Evolutionary conservation across 2,797 vertebrate species (phyloP), one percentile per base, ranked within the genome.

Genomic region (Mergus octosetaceus): DNA sequence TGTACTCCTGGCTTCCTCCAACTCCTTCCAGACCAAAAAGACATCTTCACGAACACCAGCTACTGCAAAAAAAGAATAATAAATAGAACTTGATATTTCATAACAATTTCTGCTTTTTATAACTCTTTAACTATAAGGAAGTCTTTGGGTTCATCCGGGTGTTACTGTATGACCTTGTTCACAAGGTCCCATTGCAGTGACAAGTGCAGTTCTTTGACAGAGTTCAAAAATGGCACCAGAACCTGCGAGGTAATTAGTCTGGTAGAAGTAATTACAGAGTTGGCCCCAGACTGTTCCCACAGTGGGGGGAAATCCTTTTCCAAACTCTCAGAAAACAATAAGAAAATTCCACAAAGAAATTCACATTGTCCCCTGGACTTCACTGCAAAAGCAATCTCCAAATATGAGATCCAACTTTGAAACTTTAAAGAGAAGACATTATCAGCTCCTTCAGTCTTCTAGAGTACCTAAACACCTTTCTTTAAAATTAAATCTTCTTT

Each of bases 21-120:
- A 32, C 78, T 98, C 98, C 47, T 80, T 98, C 98, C 97, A 98
- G 54, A 98, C 97, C 91, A 98, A 94, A 90, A 97, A 98, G 32
- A 98, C 97, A 43, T 98, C 98, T 94, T 98, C 98, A 97, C 96
- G 62, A 83, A 98, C 96, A 61, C 97, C 98, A 41, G 96, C 97
- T 64, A 96, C 98, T 98, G 78, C 28, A 92, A 93, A 53, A 53
- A 91, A 90, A 34, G 86, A 94, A 85, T 47, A n/a, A 85, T 19
- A 68, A 65, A 56, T 2, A 92, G 10, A 84, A 83, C 7, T 82
- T 80, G 30, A 51, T 2, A 16, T 79, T 94, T 78, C 64, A 15
- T 71, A 30, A 45, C 3, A 54, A 54, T 34, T 73, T 41, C 41
- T n/a, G 12, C 11, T 79, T 73, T 78, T 85, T 85, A 2, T 60